A percentile compares a stretch with the other conserved stretches of the same genome.
Conservation (phyloP, 1,140 invertebrate species). For the Idris sp. region DNA sequence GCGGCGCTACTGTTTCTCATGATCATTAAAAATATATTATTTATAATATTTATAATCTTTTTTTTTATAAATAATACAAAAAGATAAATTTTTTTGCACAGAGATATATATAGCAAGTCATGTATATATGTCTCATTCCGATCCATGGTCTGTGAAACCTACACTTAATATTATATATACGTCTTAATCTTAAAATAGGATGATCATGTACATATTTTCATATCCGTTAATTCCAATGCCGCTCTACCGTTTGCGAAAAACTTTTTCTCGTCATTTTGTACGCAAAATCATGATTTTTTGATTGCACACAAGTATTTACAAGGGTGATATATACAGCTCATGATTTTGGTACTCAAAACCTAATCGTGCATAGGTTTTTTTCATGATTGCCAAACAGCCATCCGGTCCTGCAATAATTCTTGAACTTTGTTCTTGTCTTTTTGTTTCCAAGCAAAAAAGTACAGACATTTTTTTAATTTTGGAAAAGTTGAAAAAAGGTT, state of each 20-base stretch:
- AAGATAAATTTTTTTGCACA: no score
- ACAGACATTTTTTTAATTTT: conserved; percentile 12
- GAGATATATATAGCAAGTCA: conserved; percentile 28
- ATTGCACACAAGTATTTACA: conserved; percentile 5
- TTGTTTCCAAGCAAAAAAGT: conserved; percentile 1
- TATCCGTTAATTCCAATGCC: conserved; percentile 63
- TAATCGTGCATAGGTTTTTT: no score
- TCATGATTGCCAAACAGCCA: no score
- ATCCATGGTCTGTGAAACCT: conserved; percentile 61
- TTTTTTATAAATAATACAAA: no score
- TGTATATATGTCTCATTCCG: conserved; percentile 63
- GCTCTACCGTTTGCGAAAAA: conserved; percentile 69
- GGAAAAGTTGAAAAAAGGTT: conserved; percentile 1
- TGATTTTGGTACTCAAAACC: no score
- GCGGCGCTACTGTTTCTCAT: conserved; percentile 57
- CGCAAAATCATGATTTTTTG: conserved; percentile 31
- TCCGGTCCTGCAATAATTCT: no score
- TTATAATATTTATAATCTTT: no score
- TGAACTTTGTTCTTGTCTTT: no score
- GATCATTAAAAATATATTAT: no score
- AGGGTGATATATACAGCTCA: conserved; percentile 2
- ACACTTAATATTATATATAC: no score
- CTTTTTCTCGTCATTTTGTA: conserved; percentile 68
- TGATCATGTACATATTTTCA: no score
- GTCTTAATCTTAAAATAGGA: no score